A percentile compares a stretch with the other conserved stretches of the same genome.
Conservation (phyloP, 1,140 invertebrate genomes). For the Drosophila virilis region DNA sequence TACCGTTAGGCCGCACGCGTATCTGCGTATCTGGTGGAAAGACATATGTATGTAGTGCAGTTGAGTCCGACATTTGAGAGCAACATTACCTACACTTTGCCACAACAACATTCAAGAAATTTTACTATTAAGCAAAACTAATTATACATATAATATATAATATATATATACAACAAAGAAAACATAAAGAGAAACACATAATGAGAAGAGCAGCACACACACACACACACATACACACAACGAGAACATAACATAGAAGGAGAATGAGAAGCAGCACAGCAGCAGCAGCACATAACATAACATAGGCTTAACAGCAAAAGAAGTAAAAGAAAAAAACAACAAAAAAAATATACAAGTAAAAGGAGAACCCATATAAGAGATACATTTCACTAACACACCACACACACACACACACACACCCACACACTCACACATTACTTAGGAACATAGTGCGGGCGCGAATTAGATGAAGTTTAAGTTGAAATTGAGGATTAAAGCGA, state of each 20-base stretch:
- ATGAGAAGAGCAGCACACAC: constrained; percentile 37
- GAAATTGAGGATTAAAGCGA: constrained; percentile 22
- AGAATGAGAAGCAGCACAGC: constrained; percentile 34
- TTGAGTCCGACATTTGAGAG: constrained; percentile 68
- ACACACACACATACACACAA: constrained; percentile 22
- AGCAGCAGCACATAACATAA: constrained; percentile 36
- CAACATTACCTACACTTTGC: constrained; percentile 82
- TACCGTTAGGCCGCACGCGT: constrained; percentile 16
- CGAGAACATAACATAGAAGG: constrained; percentile 3
- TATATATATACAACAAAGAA: constrained; percentile 71
- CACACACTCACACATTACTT: constrained; percentile 30
- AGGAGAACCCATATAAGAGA: constrained; percentile 19
- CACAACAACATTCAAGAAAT: constrained; percentile 83
- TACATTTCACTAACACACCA: constrained; percentile 29
- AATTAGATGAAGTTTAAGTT: constrained; percentile 34
- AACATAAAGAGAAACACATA: constrained; percentile 38
- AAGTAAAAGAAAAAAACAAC: background rate
- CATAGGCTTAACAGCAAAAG: constrained; percentile 27
- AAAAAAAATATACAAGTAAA: background rate
- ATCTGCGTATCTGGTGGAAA: constrained; percentile 75
- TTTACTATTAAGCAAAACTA: constrained; percentile 79
- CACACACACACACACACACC: constrained; percentile 24
- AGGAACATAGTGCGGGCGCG: constrained; percentile 59
- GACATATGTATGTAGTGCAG: constrained; percentile 82
- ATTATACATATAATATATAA: constrained; percentile 83